Conservation (phyloP, 2,797 vertebrate genomes). For the Trichosurus vulpecula region DNA sequence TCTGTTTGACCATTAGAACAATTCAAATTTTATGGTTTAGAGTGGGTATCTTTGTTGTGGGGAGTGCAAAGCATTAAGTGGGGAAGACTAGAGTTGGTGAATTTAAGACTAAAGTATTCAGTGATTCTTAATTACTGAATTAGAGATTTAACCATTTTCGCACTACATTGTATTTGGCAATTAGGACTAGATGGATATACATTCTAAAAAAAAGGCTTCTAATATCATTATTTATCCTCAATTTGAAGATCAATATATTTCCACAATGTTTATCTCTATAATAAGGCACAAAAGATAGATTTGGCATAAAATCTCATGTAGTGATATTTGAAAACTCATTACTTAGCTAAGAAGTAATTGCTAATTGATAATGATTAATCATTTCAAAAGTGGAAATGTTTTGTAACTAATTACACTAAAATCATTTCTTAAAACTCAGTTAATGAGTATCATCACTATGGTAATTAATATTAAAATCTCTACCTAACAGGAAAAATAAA, state of each 20-base stretch:
- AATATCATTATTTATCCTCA: neutral
- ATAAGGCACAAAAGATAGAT: neutral
- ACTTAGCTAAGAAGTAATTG: neutral
- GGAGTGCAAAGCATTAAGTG: neutral
- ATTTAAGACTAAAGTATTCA: neutral
- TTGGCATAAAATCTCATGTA: neutral
- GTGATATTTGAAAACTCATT: neutral
- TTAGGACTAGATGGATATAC: neutral
- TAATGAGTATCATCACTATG: neutral
- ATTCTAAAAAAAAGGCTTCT: neutral
- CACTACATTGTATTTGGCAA: neutral
- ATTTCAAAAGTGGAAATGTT: neutral
- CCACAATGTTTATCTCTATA: neutral
- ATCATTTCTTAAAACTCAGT: neutral
- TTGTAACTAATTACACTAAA: neutral
- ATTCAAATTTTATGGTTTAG: neutral
- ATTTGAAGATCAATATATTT: neutral
- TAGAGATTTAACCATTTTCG: neutral
- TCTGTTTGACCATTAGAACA: neutral
- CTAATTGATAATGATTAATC: neutral
- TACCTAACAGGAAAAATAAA: neutral
- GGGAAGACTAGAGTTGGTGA: neutral
- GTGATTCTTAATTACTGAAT: neutral
- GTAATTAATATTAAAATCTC: neutral
- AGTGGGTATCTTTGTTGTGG: neutral